Evolutionary conservation across 2,113 vertebrate species (phyloP).

Genomic region (Silurus meridionalis): DNA sequence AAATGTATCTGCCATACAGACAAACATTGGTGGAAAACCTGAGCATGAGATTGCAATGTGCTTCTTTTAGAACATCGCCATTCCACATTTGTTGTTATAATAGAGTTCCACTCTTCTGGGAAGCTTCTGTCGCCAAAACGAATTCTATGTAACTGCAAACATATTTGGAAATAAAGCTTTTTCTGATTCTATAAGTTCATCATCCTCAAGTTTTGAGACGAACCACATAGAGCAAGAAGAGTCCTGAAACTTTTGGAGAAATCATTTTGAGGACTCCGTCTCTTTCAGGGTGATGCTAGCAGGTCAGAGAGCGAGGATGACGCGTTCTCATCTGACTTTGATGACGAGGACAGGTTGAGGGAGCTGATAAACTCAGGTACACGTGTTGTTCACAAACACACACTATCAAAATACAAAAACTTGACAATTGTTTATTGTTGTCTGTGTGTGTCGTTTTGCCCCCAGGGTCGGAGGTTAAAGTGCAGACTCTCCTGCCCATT

Average conservation of each 20-base stretch:
- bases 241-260: too few relatives aligned
- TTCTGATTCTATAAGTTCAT: too few relatives aligned
- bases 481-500: slow-evolving; percentile 84
- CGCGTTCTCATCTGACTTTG: slow-evolving; percentile 78
- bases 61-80: too few relatives aligned
- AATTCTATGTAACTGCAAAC: too few relatives aligned
- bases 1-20: not conserved
- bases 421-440: not conserved
- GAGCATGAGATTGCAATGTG: too few relatives aligned
- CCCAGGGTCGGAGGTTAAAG: slow-evolving; percentile 81
- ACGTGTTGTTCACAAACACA: not conserved
- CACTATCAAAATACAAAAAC: not conserved
- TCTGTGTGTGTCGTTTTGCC: not conserved
- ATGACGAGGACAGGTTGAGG: slow-evolving; percentile 88
- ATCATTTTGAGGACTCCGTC: not conserved
- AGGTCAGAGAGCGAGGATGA: slow-evolving; percentile 90
- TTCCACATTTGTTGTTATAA: too few relatives aligned
- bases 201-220: too few relatives aligned
- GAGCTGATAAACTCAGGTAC: slow-evolving; percentile 67
- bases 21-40: too few relatives aligned
- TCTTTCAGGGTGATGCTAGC: slow-evolving; percentile 87
- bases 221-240: too few relatives aligned
- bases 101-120: too few relatives aligned
- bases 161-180: too few relatives aligned
- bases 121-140: too few relatives aligned